Evolutionary conservation across 2,888 invertebrate genomes (phyloP).

Genomic region (Xylota sylvarum): DNA sequence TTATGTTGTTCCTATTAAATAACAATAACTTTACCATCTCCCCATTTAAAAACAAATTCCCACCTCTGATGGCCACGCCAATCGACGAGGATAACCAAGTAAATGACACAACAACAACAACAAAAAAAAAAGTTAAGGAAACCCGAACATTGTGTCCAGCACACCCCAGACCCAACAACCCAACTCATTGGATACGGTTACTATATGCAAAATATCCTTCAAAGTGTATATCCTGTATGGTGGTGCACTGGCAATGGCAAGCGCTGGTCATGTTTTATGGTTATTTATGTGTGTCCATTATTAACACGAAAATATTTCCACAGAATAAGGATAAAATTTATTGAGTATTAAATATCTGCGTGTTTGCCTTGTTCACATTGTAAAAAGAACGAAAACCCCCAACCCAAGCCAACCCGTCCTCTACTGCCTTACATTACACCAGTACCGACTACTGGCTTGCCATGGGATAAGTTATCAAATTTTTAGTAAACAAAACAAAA

Average conservation of each 20-base stretch:
- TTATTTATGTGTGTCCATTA: conserved; percentile 71
- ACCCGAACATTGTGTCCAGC: conserved; percentile 3
- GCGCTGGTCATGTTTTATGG: conserved; percentile 64
- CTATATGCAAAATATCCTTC: conserved; percentile 33
- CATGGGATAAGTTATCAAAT: conserved; percentile 63
- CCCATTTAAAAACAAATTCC: conserved; percentile 46
- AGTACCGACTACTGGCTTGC: neutral
- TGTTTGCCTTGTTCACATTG: conserved; percentile 52
- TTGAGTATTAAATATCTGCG: conserved; percentile 70
- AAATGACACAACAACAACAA: conserved; percentile 6
- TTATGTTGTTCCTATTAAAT: conserved; percentile 50
- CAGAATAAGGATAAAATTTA: conserved; percentile 70
- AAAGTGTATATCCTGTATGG: conserved; percentile 18
- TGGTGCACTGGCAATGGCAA: conserved; percentile 12
- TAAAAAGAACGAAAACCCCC: conserved; percentile 1
- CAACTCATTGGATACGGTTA: neutral
- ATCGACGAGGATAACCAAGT: conserved; percentile 31
- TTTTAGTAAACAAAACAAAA: conserved; percentile 11
- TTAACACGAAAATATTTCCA: conserved; percentile 69
- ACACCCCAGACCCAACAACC: neutral
- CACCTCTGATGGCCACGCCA: conserved; percentile 14
- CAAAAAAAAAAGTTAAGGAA: conserved; percentile 32
- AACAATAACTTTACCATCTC: conserved; percentile 54
- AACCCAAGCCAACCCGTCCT: neutral
- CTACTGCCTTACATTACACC: conserved; percentile 19